Percentiles rank a stretch among this genome's conserved stretches.
phyloP scores from a whole-genome alignment of 2,797 vertebrate genomes.

The Mallotus villosus region DNA sequence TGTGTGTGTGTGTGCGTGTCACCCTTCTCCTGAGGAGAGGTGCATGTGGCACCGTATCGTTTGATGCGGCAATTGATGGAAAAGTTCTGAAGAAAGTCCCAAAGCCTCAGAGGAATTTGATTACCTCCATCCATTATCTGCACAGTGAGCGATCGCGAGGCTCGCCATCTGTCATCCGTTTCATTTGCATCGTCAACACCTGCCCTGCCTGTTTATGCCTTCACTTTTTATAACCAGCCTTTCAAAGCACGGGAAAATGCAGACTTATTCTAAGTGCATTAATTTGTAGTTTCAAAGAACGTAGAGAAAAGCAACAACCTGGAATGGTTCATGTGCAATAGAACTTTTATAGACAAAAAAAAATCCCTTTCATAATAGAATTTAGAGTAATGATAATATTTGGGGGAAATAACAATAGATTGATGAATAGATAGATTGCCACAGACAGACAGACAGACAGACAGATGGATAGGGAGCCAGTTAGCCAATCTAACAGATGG shows the following conservation, averaged over 20 bases:
- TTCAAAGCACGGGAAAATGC: slow-evolving; percentile 68
- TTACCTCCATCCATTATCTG: slow-evolving; percentile 99
- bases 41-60: slow-evolving; percentile 56
- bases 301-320: slow-evolving; percentile 57
- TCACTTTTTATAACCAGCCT: slow-evolving; percentile 84
- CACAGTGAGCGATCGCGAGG: slow-evolving; percentile 94
- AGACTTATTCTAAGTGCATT: slow-evolving; percentile 74
- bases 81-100: slow-evolving; percentile 98
- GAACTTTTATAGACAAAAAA: slow-evolving; percentile 28
- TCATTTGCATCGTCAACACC: slow-evolving; percentile 99
- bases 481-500: background rate
- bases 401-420: background rate
- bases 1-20: slow-evolving; percentile 14
- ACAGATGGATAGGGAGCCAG: slow-evolving; percentile 1
- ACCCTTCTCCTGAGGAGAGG: slow-evolving; percentile 8
- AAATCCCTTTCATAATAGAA: too few relatives aligned
- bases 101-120: slow-evolving; percentile 98
- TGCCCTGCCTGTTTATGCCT: slow-evolving; percentile 97
- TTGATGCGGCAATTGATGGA: slow-evolving; percentile 82
- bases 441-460: background rate
- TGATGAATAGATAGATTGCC: slow-evolving; percentile 7
- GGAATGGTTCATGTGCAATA: slow-evolving; percentile 54
- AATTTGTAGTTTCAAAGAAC: slow-evolving; percentile 73
- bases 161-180: slow-evolving; percentile 99
- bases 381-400: too few relatives aligned